Evolutionary conservation across 1,140 invertebrate genomes (phyloP).

Genomic region (Pseudomyrmex dendroicus): DNA sequence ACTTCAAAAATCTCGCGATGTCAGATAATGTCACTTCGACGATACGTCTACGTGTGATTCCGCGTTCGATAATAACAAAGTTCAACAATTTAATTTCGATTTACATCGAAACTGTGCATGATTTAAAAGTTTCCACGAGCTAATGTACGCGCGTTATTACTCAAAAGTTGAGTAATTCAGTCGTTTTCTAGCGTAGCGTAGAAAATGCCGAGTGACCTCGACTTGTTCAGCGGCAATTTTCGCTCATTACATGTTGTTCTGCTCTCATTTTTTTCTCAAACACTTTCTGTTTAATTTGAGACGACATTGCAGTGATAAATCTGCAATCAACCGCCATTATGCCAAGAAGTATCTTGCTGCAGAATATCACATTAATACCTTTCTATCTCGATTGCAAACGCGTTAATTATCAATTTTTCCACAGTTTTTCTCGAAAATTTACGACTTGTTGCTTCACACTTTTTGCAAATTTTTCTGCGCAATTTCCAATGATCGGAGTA

Average conservation of each 20-base stretch:
- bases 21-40: slow-evolving; percentile 15
- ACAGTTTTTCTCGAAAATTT: slow-evolving; percentile 3
- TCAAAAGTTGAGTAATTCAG: slow-evolving; percentile 60
- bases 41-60: background rate
- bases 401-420: background rate
- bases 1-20: slow-evolving; percentile 24
- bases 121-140: background rate
- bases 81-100: background rate
- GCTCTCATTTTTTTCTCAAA: slow-evolving; percentile 21
- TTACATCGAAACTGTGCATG: background rate
- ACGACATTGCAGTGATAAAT: slow-evolving; percentile 20
- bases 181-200: slow-evolving; percentile 41
- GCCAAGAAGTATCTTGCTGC: background rate
- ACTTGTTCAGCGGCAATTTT: background rate
- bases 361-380: background rate
- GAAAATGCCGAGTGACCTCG: slow-evolving; percentile 60
- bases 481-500: slow-evolving; percentile 11
- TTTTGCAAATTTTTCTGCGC: background rate
- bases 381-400: background rate
- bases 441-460: background rate
- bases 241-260: slow-evolving; percentile 21
- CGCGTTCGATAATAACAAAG: too few species aligned
- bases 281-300: slow-evolving; percentile 1
- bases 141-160: slow-evolving; percentile 20
- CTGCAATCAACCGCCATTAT: background rate